Evolutionary conservation across 1,140 invertebrate genomes (phyloP), one percentile per base, ranked within the genome.

Genomic region (Chionoecetes opilio): DNA sequence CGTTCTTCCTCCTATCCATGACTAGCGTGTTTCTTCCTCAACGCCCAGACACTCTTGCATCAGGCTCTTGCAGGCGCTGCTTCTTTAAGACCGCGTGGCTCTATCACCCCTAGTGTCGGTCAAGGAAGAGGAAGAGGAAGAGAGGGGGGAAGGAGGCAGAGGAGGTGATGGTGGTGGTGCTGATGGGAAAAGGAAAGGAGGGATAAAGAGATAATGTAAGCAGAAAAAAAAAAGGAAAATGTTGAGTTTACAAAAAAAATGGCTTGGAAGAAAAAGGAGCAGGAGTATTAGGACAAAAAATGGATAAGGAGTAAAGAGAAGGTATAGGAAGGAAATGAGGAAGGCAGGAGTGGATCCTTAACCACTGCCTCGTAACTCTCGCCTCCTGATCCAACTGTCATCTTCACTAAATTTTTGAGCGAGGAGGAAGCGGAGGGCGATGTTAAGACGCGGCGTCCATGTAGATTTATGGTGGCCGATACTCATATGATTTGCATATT

Each of bases 401-500:
- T 75, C 63, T n/a, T n/a, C 63, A 75, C 63, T n/a, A 75, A 75
- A 75, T 26, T 75, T 75, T 75, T 75, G 46, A 75, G 63, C 63
- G n/a, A 75, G 63, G n/a, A n/a, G n/a, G 63, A 75, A 75, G 63
- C 63, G 26, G 63, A 53, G 63, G 63, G 63, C 21, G 63, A 75
- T 75, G 63, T 75, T 75, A 75, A 75, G n/a, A 75, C 63, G 85
- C 32, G 85, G 37, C 32, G 85, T 87, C 85, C 85, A 87, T 87
- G 85, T 17, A 38, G 88, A 90, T 90, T 90, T 90, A 90, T 90
- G 88, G 88, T 14, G 32, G 38, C 37, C 88, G 88, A 90, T 90
- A 90, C 34, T 41, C 37, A 46, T 90, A 46, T 90, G 41, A 90
- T 90, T 90, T 90, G 88, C 88, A 90, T 90, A 90, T 31, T 90